Percentiles rank a stretch among this genome's conserved stretches.
Evolutionary conservation across 2,797 vertebrate species (phyloP).

Genomic region (Enteromius argenteus): DNA sequence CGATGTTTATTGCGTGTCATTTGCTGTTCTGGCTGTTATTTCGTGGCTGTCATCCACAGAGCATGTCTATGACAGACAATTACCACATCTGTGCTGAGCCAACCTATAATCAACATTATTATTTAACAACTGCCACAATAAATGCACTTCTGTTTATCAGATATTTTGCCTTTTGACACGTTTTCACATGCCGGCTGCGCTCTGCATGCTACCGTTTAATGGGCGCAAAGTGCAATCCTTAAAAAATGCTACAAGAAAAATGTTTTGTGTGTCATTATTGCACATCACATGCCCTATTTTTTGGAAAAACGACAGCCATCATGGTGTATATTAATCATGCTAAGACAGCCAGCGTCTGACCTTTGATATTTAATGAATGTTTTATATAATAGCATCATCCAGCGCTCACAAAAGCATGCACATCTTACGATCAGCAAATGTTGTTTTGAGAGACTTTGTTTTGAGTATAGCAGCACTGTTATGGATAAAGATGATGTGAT

Average conservation of each 20-base stretch:
- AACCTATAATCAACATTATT: constrained; percentile 96
- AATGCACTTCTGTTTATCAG: constrained; percentile 94
- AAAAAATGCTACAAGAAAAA: constrained; percentile 72
- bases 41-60: constrained; percentile 86
- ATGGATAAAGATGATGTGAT: background rate
- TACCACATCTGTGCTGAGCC: constrained; percentile 91
- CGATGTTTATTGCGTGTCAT: constrained; percentile 95
- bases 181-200: constrained; percentile 82
- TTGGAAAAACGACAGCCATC: constrained; percentile 59
- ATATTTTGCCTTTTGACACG: constrained; percentile 87
- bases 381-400: constrained; percentile 46
- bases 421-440: constrained; percentile 12
- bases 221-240: constrained; percentile 83
- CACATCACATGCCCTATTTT: constrained; percentile 35
- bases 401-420: background rate
- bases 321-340: constrained; percentile 54
- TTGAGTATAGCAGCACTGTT: constrained; percentile 8
- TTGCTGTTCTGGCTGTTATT: constrained; percentile 89
- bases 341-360: constrained; percentile 23
- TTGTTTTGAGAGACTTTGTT: constrained; percentile 15
- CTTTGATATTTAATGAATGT: constrained; percentile 45
- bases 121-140: constrained; percentile 93
- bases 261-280: constrained; percentile 75
- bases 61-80: constrained; percentile 93
- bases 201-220: constrained; percentile 89